Percentiles rank a stretch among this genome's conserved stretches.
Evolutionary conservation across 2,797 vertebrate species (phyloP).

Genomic region (Fistularia tabacaria): DNA sequence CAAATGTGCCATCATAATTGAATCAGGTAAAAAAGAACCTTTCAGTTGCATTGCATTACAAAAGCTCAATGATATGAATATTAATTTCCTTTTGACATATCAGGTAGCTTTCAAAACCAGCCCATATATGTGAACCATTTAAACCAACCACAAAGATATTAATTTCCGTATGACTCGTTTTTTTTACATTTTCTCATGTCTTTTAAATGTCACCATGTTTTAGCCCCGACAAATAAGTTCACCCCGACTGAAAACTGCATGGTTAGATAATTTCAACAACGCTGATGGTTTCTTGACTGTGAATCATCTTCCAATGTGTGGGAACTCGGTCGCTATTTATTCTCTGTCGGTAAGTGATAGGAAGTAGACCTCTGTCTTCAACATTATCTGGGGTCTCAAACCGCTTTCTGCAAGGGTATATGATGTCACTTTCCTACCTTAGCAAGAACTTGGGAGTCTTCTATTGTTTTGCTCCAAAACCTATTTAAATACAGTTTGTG

Average conservation of each 20-base stretch:
- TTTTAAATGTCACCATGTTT: background rate
- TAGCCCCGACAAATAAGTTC: conserved; percentile 10
- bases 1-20: conserved; percentile 20
- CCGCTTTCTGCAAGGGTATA: too few species aligned
- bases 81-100: conserved; percentile 52
- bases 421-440: too few species aligned
- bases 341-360: too few species aligned
- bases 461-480: too few species aligned
- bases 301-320: too few species aligned
- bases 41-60: conserved; percentile 30
- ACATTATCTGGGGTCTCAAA: too few species aligned
- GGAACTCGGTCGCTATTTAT: too few species aligned
- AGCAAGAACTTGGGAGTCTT: too few species aligned
- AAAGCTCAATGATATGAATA: conserved; percentile 38
- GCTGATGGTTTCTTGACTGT: too few species aligned
- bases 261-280: too few species aligned
- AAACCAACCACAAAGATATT: conserved; percentile 3
- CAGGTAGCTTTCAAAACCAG: conserved; percentile 24
- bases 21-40: conserved; percentile 46
- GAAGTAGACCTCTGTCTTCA: too few species aligned
- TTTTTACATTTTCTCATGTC: background rate
- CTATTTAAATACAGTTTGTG: too few species aligned
- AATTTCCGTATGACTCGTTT: conserved; percentile 10
- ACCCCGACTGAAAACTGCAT: background rate
- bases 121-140: conserved; percentile 45